Conservation (phyloP, 2,888 invertebrate genomes). For the Podabrus alpinus region DNA sequence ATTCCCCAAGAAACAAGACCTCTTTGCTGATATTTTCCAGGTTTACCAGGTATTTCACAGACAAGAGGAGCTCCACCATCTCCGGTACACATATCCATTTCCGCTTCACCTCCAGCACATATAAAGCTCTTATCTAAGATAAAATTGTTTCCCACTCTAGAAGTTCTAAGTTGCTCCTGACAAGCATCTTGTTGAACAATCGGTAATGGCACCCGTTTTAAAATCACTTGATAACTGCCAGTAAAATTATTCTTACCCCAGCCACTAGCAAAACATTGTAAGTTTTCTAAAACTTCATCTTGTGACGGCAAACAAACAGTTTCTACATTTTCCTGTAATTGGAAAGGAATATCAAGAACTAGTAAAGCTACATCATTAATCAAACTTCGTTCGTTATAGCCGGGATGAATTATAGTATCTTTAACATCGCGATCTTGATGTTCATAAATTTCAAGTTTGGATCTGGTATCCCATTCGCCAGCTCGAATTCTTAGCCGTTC, state of each 20-base stretch:
- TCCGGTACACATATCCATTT: constrained; percentile 72
- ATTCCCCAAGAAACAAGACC: constrained; percentile 92
- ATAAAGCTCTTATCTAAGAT: constrained; percentile 71
- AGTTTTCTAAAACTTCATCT: constrained; percentile 46
- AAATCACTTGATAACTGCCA: constrained; percentile 67
- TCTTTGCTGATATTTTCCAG: constrained; percentile 69
- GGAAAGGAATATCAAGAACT: constrained; percentile 61
- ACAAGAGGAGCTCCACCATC: constrained; percentile 79
- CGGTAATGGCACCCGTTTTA: constrained; percentile 74
- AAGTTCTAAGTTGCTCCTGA: constrained; percentile 62
- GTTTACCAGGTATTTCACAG: constrained; percentile 62
- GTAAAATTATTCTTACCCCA: constrained; percentile 81
- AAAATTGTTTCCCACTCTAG: constrained; percentile 69
- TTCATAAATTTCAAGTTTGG: not conserved
- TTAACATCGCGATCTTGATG: not conserved
- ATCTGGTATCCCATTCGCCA: not conserved
- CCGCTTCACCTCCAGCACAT: constrained; percentile 76
- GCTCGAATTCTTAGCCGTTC: not conserved
- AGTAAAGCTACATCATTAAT: constrained; percentile 43
- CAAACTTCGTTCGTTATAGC: not conserved
- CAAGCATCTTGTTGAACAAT: constrained; percentile 67
- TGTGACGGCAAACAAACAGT: constrained; percentile 71
- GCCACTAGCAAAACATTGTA: constrained; percentile 72
- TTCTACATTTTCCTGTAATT: constrained; percentile 69
- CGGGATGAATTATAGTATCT: not conserved